Evolutionary conservation across 2,888 invertebrate genomes (phyloP), one percentile per base, ranked within the genome.

Genomic region (Prenolepis imparis): DNA sequence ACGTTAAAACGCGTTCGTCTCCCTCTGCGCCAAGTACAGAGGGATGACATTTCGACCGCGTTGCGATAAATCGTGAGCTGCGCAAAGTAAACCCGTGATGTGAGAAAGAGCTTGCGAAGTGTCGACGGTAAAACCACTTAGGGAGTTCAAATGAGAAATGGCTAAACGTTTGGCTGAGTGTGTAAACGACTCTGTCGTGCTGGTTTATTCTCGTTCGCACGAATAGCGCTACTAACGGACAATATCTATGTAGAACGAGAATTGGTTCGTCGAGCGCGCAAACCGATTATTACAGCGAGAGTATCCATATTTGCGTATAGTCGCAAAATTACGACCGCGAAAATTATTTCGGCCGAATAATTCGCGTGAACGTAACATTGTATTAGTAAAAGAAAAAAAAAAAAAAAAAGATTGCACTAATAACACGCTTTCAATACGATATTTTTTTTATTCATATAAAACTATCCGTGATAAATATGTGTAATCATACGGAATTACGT

Each of bases 61-160:
- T 28, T 36, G 12, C 44, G 44, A 59, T 78, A 78, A 59, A 78
- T 70, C 44, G 57, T 11, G n/a, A 39, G 11, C n/a, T 24, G 9
- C 24, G 44, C 3, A 41, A n/a, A 24, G 39, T 39, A 44, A 44
- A 24, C 12, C 63, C 36, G 55, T 77, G 68, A 83, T 52, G 32
- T 32, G 32, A 36, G 28, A 24, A 41, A 24, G 44, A 61, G 67
- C 67, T 73, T 55, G 74, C 39, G 6, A 68, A 82, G 48, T 78
- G 55, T 83, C 67, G 59, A 67, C 52, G 39, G 48, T 66, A 73
- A 67, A 78, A 61, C 73, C 78, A 77, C 57, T 78, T 73, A 68
- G 48, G 41, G 68, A 85, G 66, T 73, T 85, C 66, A 63, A 85
- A 83, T 78, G 64, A 78, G 68, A 83, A 78, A 67, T 68, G 67